These are phyloP conservation scores for Zaprionus camerounensis DNA, from an alignment of 1,140 invertebrate genomes.

Conservation along the genomic window DNA sequence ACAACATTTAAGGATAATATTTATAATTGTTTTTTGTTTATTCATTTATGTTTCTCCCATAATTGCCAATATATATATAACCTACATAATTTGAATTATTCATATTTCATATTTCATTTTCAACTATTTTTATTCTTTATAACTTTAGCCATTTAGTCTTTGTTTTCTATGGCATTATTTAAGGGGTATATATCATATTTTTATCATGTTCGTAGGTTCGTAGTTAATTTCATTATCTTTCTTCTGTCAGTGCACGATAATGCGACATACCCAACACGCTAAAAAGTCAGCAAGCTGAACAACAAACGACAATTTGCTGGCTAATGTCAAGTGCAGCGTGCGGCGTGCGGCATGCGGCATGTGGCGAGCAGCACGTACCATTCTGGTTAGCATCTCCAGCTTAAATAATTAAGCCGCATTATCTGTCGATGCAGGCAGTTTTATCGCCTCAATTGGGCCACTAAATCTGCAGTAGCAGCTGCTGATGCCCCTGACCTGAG, in stretches of 20 bases:
- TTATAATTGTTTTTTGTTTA: not conserved
- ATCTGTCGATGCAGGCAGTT: constrained; percentile 12
- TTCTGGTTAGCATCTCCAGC: constrained; percentile 23
- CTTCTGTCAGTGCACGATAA: not conserved
- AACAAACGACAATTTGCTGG: constrained; percentile 21
- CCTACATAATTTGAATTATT: not conserved
- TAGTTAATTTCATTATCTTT: not conserved
- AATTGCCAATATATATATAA: not conserved
- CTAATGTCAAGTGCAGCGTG: constrained; percentile 35
- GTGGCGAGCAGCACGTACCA: constrained; percentile 20
- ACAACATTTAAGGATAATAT: too few relatives aligned
- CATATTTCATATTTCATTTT: not conserved
- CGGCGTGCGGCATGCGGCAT: constrained; percentile 19
- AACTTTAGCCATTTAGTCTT: not conserved
- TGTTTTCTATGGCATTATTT: not conserved
- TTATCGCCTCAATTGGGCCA: constrained; percentile 11
- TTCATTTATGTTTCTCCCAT: not conserved
- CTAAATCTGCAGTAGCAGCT: constrained; percentile 12
- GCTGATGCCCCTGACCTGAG: not conserved
- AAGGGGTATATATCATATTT: too few relatives aligned
- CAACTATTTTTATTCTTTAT: not conserved
- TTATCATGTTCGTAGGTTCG: not conserved
- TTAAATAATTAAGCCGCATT: constrained; percentile 24
- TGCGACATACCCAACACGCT: not conserved
- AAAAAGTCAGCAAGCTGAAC: not conserved